Evolutionary conservation across 2,888 invertebrate genomes (phyloP).

Genomic region (Plagiodera versicolora): DNA sequence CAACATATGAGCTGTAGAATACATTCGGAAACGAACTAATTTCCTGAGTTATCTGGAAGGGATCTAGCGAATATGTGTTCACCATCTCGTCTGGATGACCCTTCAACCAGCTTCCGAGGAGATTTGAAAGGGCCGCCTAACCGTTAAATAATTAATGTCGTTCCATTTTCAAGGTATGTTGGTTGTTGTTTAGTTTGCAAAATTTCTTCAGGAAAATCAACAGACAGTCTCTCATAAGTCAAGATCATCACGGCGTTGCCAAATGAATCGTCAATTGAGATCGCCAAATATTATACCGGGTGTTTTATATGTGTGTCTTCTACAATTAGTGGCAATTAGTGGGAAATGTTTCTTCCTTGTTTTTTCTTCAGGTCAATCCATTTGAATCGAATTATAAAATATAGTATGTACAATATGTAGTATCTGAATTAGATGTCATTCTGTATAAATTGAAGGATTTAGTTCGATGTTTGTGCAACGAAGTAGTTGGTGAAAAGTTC

Average conservation of each 20-base stretch:
- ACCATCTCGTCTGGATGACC: neutral
- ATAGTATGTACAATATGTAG: too few relatives aligned
- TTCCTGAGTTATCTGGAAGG: neutral
- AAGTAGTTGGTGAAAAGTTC: too few relatives aligned
- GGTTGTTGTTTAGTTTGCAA: slow-evolving; percentile 42
- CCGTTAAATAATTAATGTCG: slow-evolving; percentile 39
- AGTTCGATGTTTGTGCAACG: too few relatives aligned
- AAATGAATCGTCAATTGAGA: neutral
- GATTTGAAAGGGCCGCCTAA: neutral
- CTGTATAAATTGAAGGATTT: too few relatives aligned
- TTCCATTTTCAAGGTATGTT: slow-evolving; percentile 14
- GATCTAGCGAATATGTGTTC: neutral
- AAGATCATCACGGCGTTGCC: neutral
- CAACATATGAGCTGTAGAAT: too few relatives aligned
- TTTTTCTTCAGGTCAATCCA: too few relatives aligned
- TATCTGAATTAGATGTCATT: too few relatives aligned
- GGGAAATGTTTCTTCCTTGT: too few relatives aligned
- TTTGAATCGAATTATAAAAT: too few relatives aligned
- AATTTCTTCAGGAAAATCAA: slow-evolving; percentile 38
- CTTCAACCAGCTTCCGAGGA: neutral
- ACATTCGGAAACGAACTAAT: neutral
- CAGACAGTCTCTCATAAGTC: slow-evolving; percentile 26
- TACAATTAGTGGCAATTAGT: too few relatives aligned
- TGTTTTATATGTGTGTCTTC: too few relatives aligned
- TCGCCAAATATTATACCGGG: too few relatives aligned